Evolutionary conservation across 2,797 vertebrate species (phyloP), one percentile per base, ranked within the genome.

Genomic region (Dryobates pubescens): DNA sequence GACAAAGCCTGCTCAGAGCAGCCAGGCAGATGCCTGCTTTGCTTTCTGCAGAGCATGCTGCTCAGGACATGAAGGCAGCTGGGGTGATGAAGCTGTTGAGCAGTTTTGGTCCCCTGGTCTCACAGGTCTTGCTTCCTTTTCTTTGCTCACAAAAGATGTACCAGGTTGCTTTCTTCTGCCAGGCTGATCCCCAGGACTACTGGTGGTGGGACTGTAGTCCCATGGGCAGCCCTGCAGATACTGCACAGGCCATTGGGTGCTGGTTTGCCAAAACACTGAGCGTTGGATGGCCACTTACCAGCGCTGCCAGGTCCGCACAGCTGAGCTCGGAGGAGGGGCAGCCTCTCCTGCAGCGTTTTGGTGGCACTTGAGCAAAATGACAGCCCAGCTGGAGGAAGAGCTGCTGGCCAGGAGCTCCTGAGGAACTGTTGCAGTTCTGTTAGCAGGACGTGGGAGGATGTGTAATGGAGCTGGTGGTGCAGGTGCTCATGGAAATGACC

Each of bases 401-500:
- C 47, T 85, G 2, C 0, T 22, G 61, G 24, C 57, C n/a, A 41
- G 59, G 59, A 73, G 1, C 56, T 29, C 41, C 63, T 1, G 5
- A 13, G n/a, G 12, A 41, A 43, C 51, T 29, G 0, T 38, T 38
- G 32, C 1, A 2, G 24, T 30, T 67, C 30, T 67, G 0, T 9
- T 13, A 15, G 51, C 64, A 68, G 72, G 57, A 75, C 0, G 0
- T 11, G 58, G 57, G 18, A 57, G 20, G 14, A 5, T 1, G 2
- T 17, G 0, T 12, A 7, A 26, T 0, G 3, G 71, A 69, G 74
- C 38, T 3, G 2, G 38, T 23, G 26, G 9, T 2, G 5, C 1
- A 0, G 13, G 27, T 17, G 45, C 29, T 30, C 41, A 9, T 41
- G 57, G 29, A 1, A 36, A 12, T 5, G 13, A 0, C 70, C 36